Evolutionary conservation across 30 jellyfish, hydroid and myxozoan species (phyloP), one percentile per base, ranked within the genome.

Genomic region (Rhopilema esculentum): DNA sequence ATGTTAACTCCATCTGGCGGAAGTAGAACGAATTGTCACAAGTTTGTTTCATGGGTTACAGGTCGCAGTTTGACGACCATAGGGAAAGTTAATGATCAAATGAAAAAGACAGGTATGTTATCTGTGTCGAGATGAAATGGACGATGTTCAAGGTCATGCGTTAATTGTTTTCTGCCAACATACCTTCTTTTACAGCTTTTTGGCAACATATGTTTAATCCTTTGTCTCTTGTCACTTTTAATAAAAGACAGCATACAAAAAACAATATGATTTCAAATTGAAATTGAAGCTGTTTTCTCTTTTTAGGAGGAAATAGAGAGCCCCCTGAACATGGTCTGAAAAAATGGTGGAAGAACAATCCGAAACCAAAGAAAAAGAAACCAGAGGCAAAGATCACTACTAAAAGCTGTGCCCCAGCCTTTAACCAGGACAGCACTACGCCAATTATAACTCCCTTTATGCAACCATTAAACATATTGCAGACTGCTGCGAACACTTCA

Each of bases 1-100:
- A 94, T 94, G 98, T 77, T 94, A 26, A 94, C 98, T 1, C 98
- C 98, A 1, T 94, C 98, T 21, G 98, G 98, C 7, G 98, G 98
- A 12, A 94, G 94, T 66, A 89, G 98, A 20, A 80, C 96, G 16
- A 94, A 94, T 69, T 94, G 98, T 40, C 90, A 94, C 69, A 78
- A 86, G 28, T 94, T 94, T 87, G 76, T 94, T 1, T 75, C 97
- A 8, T 82, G 92, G 90, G 98, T 94, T 8, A 94, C 98, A 32
- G 98, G 98, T 1, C 85, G 97, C 40, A 94, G 98, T 66, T 32
- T 90, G 77, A 84, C 96, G 31, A 94, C 98, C 26, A 94, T 94
- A 22, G 97, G 97, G 17, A 94, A 94, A 75, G 98, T 94, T 40
- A 94, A 89, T 53, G 98, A 94, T 9, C 98, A 94, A 65, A 94